Evolutionary conservation across 2,888 invertebrate species (phyloP), one percentile per base, ranked within the genome.

Genomic region (Trichogramma dendrolimi): DNA sequence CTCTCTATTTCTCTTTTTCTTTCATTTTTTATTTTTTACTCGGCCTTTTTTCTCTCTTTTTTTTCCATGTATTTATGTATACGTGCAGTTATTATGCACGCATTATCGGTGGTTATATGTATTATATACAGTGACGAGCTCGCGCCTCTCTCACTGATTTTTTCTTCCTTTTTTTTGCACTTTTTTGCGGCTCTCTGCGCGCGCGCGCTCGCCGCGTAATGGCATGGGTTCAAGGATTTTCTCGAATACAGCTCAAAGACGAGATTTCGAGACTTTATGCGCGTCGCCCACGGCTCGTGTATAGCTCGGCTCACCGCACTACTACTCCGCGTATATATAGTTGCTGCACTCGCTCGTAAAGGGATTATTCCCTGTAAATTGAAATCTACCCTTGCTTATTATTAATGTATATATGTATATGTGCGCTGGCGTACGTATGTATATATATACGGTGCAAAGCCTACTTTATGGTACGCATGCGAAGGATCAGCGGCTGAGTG

Each of bases 71-170:
- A 65, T 55, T 60, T 68, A 67, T 63, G 56, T 67, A 67, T 68
- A 67, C 69, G 57, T 66, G 66, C 67, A 71, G 71, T 72, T 74
- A 75, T 74, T 74, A 72, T 71, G 69, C 70, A 63, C 68, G 71
- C 71, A 73, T 72, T 71, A 71, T 70, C 70, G 72, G 67, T 68
- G 63, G 69, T 72, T 72, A 27, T 27, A 27, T 27, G 27, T 27
- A 27, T 27, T 27, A 27, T 70, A 71, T 68, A 68, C 63, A 67
- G 63, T 8, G 55, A 57, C 62, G 44, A 57, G 11, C 6, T 5
- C 49, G 51, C 27, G 27, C 27, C 27, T 27, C 27, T 2, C 27
- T 27, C 27, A 27, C 58, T 63, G 60, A 58, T 58, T 65, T 57
- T 61, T 27, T 27, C 27, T 27, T 27, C 27, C 27, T 27, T 27